Conservation (phyloP, 2,888 invertebrate species). For the Nebria salina region DNA sequence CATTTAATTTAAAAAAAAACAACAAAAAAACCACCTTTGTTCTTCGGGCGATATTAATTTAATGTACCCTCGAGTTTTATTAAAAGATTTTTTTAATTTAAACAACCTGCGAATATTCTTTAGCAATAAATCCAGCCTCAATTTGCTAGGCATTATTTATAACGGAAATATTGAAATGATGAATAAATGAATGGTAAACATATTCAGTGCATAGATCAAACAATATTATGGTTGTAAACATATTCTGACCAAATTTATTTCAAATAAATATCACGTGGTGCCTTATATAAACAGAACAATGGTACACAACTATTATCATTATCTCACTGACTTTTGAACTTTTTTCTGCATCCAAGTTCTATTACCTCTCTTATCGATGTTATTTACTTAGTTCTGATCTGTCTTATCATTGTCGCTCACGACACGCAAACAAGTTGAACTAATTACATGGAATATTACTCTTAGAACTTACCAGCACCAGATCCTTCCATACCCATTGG, state of each 20-base stretch:
- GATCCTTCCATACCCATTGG: constrained; percentile 53
- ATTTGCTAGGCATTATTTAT: constrained; percentile 53
- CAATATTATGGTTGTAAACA: neutral
- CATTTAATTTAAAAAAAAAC: neutral
- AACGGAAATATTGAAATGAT: neutral
- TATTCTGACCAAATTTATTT: neutral
- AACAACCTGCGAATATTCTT: constrained; percentile 56
- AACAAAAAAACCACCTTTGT: constrained; percentile 65
- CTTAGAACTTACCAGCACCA: constrained; percentile 29
- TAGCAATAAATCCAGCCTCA: constrained; percentile 48
- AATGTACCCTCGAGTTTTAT: constrained; percentile 69
- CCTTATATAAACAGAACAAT: constrained; percentile 35
- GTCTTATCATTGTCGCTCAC: constrained; percentile 4
- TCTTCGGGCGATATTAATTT: constrained; percentile 76
- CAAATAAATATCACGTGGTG: constrained; percentile 24
- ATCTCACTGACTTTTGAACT: constrained; percentile 36
- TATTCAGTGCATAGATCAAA: no score
- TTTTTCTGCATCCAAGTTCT: constrained; percentile 32
- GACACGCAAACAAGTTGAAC: neutral
- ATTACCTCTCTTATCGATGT: constrained; percentile 37
- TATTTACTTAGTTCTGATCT: constrained; percentile 19
- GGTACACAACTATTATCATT: constrained; percentile 26
- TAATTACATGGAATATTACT: neutral
- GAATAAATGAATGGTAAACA: no score
- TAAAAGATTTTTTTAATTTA: constrained; percentile 61